These are phyloP conservation scores for Poecile atricapillus DNA, from an alignment of 2,113 vertebrate genomes.

Conservation along the genomic window DNA sequence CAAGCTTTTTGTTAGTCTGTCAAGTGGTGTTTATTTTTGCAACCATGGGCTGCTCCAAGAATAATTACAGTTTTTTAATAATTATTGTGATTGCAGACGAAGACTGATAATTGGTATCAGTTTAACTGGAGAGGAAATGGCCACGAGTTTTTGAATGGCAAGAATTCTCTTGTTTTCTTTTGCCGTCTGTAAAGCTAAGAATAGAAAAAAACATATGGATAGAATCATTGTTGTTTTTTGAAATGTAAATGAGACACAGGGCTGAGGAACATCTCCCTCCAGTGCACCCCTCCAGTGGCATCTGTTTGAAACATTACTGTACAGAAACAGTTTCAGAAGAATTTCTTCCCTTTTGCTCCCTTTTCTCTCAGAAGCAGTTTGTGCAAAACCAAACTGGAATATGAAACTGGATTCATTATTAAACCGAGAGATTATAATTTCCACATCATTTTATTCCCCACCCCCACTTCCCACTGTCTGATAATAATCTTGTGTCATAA, in stretches of 20 bases:
- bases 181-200: background rate
- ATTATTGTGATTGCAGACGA: conserved; percentile 37
- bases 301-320: conserved; percentile 16
- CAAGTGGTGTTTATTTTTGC: background rate
- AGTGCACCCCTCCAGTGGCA: background rate
- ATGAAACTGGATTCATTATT: conserved; percentile 39
- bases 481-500: conserved; percentile 58
- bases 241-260: background rate
- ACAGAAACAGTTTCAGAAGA: background rate
- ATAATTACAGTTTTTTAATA: conserved; percentile 42
- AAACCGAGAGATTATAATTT: conserved; percentile 32
- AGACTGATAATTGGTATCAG: conserved; percentile 20
- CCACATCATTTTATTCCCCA: background rate
- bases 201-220: background rate
- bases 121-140: conserved; percentile 58
- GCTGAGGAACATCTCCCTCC: background rate
- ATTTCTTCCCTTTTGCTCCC: conserved; percentile 14
- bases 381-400: background rate
- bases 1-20: background rate
- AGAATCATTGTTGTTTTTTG: background rate
- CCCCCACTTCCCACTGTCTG: background rate
- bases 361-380: conserved; percentile 35
- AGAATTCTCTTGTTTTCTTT: background rate
- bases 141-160: conserved; percentile 15
- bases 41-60: background rate